Base-by-base conservation (phyloP, 1,140 invertebrate species). In the Chironomus striatipennis region DNA sequence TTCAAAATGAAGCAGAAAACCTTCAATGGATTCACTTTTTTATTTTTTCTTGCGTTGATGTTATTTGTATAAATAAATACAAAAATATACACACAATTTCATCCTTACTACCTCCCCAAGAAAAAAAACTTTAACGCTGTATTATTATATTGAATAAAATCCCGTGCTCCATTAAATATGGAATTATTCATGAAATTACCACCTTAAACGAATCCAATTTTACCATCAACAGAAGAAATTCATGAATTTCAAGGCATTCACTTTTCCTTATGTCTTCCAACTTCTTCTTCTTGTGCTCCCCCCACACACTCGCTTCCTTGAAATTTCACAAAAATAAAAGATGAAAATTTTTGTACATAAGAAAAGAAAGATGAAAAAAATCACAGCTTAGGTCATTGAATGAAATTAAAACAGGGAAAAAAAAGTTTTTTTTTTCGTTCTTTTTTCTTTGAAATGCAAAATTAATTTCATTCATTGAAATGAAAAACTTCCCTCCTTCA, bases 161-260 rank as follows among this genome's bases (percentile, higher is more conserved):
- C 47, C 47, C 65, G 17, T 20, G 65, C 20, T 18, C 65, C 65
- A 70, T 70, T 70, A 70, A 70, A 21, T 21, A 20, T 70, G 18
- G 65, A 70, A 70, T 70, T 70, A 70, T 70, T 70, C 65, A 70
- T 70, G 65, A 70, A 70, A 70, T 70, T 70, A 70, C 17, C 65
- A 70, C 65, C 65, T 70, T 70, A 70, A 70, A 70, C 65, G 65
- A 20, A 70, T 70, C 65, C 65, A 70, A 70, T 70, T 21, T 70
- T 7, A 70, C 12, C 47, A 57, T 57, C 47, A 57, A 57, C 47
- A 57, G 17, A 70, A 20, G n/a, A 67, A 21, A 70, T 70, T 70
- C 65, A 70, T 70, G 65, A 70, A 70, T 21, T 18, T 21, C 65
- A 70, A 17, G 65, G 17, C 65, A 70, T 20, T 70, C 18, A 9